A percentile compares a stretch with the other conserved stretches of the same genome.
Conservation (phyloP, 2,797 vertebrate species). For the Cyprinodon diabolis region DNA sequence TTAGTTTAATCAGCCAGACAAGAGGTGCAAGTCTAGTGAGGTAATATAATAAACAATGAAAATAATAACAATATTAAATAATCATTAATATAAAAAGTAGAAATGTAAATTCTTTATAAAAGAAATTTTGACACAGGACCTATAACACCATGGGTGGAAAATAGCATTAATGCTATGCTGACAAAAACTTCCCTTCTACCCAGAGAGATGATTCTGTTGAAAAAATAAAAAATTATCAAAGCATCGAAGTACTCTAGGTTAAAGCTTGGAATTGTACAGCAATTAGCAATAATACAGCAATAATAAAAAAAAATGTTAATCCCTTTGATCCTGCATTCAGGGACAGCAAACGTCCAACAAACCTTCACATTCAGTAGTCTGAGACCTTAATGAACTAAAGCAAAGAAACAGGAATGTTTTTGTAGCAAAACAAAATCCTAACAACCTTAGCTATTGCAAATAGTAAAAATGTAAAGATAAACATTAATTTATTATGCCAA, state of each 20-base stretch:
- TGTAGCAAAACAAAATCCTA: neutral
- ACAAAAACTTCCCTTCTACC: neutral
- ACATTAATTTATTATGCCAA: neutral
- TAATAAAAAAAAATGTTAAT: too few relatives aligned
- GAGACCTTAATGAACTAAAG: neutral
- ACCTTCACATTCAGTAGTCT: neutral
- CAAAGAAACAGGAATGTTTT: neutral
- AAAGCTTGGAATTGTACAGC: neutral
- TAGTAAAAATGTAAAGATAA: neutral
- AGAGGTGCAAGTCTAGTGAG: too few relatives aligned
- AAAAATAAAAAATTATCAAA: neutral
- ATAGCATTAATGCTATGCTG: neutral
- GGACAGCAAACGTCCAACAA: neutral
- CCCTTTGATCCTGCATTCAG: neutral
- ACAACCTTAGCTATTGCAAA: neutral
- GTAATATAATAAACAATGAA: too few relatives aligned
- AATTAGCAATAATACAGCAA: too few relatives aligned
- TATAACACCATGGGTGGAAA: neutral
- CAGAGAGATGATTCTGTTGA: neutral
- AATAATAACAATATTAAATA: too few relatives aligned
- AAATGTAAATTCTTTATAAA: too few relatives aligned
- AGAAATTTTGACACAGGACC: neutral
- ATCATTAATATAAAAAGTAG: too few relatives aligned
- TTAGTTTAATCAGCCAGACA: too few relatives aligned
- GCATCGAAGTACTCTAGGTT: neutral